Evolutionary conservation across 35 echinoderm and acorn worm genomes (phyloP), one percentile per base, ranked within the genome.

Genomic region (Lytechinus pictus): DNA sequence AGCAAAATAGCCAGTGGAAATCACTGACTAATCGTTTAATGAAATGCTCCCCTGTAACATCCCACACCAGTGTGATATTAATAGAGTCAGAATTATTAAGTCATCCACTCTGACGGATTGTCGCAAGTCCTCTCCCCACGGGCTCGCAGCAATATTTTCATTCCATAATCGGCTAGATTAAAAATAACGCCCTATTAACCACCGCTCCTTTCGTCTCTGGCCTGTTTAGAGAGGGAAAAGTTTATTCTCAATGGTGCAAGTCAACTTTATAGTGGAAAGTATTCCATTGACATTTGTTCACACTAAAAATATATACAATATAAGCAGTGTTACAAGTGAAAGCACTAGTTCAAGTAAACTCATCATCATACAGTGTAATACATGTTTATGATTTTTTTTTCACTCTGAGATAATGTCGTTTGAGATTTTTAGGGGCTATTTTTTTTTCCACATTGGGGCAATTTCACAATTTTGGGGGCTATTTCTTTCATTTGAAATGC

Each of bases 71-170:
- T 16, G 66, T 79, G 19, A 24, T 79, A 79, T 79, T n/a, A 79
- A 79, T 79, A 79, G n/a, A 79, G 66, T 79, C 66, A 79, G 66
- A 79, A 79, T 79, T 44, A 44, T 44, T 79, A 79, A 79, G 66
- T 79, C 66, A 79, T 79, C 66, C 66, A 79, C 19, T 27, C 66
- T 14, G 66, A 79, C 66, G 66, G 66, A 79, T 79, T 79, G 66
- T 79, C 66, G 66, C 66, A 79, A 79, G 66, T 79, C 66, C 66
- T 79, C 16, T 79, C 66, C 66, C 66, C 66, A 79, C 19, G 66
- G 19, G 66, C 61, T 19, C 61, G 5, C 61, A 4, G 61, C 61
- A 19, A n/a, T 79, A 79, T 79, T 79, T 79, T 79, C 66, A 79
- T 79, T 24, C 66, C 66, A 79, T 79, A 79, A 79, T 6, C 66